Conservation (phyloP, 1,140 invertebrate genomes). For the Sweltsa coloradensis region DNA sequence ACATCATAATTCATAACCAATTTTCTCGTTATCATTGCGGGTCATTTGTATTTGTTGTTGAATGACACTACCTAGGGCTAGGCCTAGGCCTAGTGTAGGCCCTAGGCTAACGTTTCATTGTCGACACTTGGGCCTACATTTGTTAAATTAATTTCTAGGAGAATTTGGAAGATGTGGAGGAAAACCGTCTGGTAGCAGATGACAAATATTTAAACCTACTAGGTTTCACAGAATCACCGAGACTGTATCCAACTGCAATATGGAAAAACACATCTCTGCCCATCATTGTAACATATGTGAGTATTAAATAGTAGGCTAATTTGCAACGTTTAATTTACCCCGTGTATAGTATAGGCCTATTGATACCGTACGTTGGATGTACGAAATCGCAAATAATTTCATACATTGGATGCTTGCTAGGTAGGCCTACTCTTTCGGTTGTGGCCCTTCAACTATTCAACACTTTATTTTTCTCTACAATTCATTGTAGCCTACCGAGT, state of each 20-base stretch:
- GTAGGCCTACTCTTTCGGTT: too few relatives aligned
- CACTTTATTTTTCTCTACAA: too few relatives aligned
- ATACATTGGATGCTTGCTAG: too few relatives aligned
- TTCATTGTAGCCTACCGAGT: too few relatives aligned
- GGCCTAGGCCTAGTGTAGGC: background rate
- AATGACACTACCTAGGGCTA: background rate
- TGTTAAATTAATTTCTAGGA: slow-evolving; percentile 36
- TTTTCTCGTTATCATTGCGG: background rate
- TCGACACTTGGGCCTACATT: slow-evolving; percentile 21
- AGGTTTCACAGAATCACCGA: slow-evolving; percentile 43
- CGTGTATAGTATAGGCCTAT: too few relatives aligned
- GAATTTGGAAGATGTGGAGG: slow-evolving; percentile 59
- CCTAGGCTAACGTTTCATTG: slow-evolving; percentile 2
- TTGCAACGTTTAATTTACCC: too few relatives aligned
- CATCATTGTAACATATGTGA: slow-evolving; percentile 33
- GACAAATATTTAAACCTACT: slow-evolving; percentile 54
- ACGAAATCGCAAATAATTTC: too few relatives aligned
- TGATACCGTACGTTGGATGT: too few relatives aligned
- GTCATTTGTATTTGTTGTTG: background rate
- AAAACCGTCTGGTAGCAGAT: slow-evolving; percentile 56
- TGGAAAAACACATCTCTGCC: slow-evolving; percentile 46
- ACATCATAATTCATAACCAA: background rate
- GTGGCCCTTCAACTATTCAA: too few relatives aligned
- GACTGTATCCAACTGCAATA: slow-evolving; percentile 32
- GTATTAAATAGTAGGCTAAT: too few relatives aligned